phyloP scores from a whole-genome alignment of 2,888 invertebrate species.

The Tortrix viridana region DNA sequence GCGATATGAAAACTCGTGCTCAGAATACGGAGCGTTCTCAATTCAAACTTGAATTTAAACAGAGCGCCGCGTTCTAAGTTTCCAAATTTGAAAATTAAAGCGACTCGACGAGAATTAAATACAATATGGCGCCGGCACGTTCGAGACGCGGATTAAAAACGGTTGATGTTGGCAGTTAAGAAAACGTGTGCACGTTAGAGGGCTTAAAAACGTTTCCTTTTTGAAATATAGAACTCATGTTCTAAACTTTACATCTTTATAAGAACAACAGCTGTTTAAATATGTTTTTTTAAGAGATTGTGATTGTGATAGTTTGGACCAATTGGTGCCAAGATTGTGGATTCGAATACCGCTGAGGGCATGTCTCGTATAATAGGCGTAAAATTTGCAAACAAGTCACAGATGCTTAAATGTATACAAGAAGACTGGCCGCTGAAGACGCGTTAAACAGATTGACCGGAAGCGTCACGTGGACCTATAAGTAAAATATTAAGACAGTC shows the following conservation, averaged over 20 bases:
- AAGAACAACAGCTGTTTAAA: too few species aligned
- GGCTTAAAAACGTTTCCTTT: conserved; percentile 2
- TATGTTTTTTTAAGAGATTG: too few species aligned
- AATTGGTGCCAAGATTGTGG: too few species aligned
- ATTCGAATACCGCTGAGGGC: too few species aligned
- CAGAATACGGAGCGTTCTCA: conserved; percentile 74
- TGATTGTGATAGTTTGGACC: too few species aligned
- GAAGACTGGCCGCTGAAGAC: too few species aligned
- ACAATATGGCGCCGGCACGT: conserved; percentile 61
- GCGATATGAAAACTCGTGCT: conserved; percentile 78
- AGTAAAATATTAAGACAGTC: too few species aligned
- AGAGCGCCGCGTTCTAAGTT: conserved; percentile 73
- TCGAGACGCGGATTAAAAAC: conserved; percentile 41
- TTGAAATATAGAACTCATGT: background rate
- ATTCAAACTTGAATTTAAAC: conserved; percentile 82
- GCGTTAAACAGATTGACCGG: too few species aligned
- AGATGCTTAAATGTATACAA: too few species aligned
- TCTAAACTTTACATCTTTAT: background rate
- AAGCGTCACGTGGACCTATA: too few species aligned
- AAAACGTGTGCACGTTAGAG: conserved; percentile 15
- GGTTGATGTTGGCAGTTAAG: conserved; percentile 27
- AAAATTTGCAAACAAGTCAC: too few species aligned
- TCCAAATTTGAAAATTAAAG: conserved; percentile 80
- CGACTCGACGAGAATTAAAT: conserved; percentile 77
- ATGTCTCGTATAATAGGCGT: too few species aligned